phyloP scores from a whole-genome alignment of 1,140 invertebrate genomes.

The Solenopsis invicta region DNA sequence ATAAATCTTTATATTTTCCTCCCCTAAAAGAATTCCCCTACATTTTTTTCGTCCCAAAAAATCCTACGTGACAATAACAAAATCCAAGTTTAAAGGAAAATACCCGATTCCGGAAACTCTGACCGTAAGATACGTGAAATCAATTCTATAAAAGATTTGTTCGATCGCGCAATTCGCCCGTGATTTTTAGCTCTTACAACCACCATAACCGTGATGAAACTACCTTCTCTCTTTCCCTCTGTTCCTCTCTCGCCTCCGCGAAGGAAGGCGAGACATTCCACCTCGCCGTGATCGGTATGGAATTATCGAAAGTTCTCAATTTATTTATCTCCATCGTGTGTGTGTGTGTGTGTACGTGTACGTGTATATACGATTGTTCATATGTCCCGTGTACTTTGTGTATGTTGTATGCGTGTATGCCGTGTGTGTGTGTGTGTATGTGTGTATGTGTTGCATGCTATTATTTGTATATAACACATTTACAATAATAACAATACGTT shows the following conservation, averaged over 20 bases:
- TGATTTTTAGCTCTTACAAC: slow-evolving; percentile 42
- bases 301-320: slow-evolving; percentile 83
- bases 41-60: too few species aligned
- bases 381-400: slow-evolving; percentile 41
- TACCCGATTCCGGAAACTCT: too few species aligned
- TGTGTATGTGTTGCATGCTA: slow-evolving; percentile 75
- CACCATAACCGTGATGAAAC: slow-evolving; percentile 40
- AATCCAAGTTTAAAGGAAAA: too few species aligned
- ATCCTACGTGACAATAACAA: too few species aligned
- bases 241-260: slow-evolving; percentile 46
- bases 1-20: too few species aligned
- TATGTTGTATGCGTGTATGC: slow-evolving; percentile 18
- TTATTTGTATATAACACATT: slow-evolving; percentile 84
- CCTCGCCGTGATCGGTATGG: slow-evolving; percentile 82
- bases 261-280: slow-evolving; percentile 80
- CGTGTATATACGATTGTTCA: slow-evolving; percentile 31
- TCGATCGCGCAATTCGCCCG: slow-evolving; percentile 37
- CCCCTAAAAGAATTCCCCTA: too few species aligned
- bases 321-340: slow-evolving; percentile 72
- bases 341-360: slow-evolving; percentile 46
- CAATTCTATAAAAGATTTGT: slow-evolving; percentile 5
- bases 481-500: slow-evolving; percentile 86
- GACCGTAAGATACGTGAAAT: neutral
- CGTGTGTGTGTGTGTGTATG: slow-evolving; percentile 59
- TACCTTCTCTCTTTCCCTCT: slow-evolving; percentile 19